Evolutionary conservation across 2,888 invertebrate species (phyloP).

Genomic region (Pheosia tremula): DNA sequence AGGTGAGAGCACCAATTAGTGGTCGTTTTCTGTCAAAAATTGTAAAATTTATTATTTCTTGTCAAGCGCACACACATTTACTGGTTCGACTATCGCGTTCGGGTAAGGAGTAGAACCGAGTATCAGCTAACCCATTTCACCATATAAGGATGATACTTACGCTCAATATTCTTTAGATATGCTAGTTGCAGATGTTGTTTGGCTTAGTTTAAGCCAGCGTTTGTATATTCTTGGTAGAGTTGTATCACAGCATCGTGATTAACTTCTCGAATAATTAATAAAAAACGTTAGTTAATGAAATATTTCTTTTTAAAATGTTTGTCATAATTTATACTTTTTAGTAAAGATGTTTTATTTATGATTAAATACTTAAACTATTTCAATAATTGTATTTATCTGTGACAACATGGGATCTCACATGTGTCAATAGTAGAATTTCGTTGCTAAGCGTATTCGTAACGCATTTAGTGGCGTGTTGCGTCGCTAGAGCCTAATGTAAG

Average conservation of each 20-base stretch:
- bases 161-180: slow-evolving; percentile 1
- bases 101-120: slow-evolving; percentile 61
- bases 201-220: not conserved
- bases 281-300: too few relatives aligned
- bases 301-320: not conserved
- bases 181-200: not conserved
- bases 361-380: too few relatives aligned
- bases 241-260: not conserved
- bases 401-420: too few relatives aligned
- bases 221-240: not conserved
- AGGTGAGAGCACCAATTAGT: slow-evolving; percentile 5
- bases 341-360: not conserved
- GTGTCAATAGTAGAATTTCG: not conserved
- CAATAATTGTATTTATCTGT: too few relatives aligned
- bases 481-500: slow-evolving; percentile 19
- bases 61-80: slow-evolving; percentile 64
- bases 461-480: slow-evolving; percentile 1
- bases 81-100: slow-evolving; percentile 73
- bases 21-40: not conserved
- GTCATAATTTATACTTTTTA: too few relatives aligned
- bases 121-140: slow-evolving; percentile 23
- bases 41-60: slow-evolving; percentile 26
- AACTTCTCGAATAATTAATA: not conserved
- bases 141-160: not conserved
- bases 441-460: not conserved